phyloP scores from a whole-genome alignment of 2,888 invertebrate genomes.

The Apamea monoglypha region DNA sequence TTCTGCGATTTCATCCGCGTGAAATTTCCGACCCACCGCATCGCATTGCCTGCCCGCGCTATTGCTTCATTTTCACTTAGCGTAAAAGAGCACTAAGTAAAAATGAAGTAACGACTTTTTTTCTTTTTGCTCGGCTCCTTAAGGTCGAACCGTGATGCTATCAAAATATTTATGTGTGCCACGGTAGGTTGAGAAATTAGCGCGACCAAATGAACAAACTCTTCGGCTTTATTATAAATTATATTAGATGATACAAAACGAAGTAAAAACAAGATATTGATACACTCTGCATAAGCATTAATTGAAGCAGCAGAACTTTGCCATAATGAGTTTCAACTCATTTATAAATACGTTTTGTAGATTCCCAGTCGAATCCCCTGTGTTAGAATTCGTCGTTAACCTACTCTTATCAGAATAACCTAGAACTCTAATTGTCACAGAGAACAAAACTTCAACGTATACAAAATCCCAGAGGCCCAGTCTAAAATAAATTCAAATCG shows the following conservation, averaged over 20 bases:
- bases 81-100: neutral
- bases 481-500: constrained; percentile 59
- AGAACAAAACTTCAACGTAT: constrained; percentile 15
- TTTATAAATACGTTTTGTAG: neutral
- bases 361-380: neutral
- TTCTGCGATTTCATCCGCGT: neutral
- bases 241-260: neutral
- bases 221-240: neutral
- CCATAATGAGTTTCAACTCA: neutral
- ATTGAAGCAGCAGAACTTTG: neutral
- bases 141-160: neutral
- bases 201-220: neutral
- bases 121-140: neutral
- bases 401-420: constrained; percentile 18
- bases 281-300: neutral
- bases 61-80: neutral
- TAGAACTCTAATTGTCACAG: constrained; percentile 26
- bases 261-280: neutral
- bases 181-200: neutral
- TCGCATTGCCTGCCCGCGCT: neutral
- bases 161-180: neutral
- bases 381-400: neutral
- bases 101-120: too few species aligned
- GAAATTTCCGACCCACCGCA: neutral
- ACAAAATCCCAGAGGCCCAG: constrained; percentile 38